Evolutionary conservation across 2,113 vertebrate species (phyloP), one percentile per base, ranked within the genome.

Genomic region (Lepidothrix coronata): DNA sequence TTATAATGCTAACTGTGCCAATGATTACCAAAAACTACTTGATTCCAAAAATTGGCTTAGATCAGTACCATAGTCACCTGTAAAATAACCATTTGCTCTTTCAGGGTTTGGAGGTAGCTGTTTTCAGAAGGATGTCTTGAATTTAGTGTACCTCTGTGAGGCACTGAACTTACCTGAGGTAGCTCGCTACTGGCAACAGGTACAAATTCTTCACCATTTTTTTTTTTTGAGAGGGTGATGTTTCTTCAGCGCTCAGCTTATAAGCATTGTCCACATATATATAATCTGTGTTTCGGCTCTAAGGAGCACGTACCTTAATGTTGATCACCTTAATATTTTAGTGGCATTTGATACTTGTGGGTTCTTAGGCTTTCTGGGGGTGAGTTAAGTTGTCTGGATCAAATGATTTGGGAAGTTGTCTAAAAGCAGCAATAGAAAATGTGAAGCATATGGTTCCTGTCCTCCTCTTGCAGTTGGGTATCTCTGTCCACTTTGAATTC

Each of bases 101-200:
- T 84, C 84, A 99, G 99, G 99, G 51, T 99, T 99, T 95, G 99
- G 99, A 95, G 99, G 99, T 39, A 99, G 99, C 97, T 99, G 99
- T 97, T 99, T 99, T 96, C 99, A 99, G 96, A 99, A 99, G 96
- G 99, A 99, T 93, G 99, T 99, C 82, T 97, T 99, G 89, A 99
- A 99, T 95, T 97, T 99, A 95, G 99, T 99, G 54, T 99, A 99
- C 95, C 98, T 99, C 80, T 99, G 99, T 81, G 99, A 99, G 96
- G 99, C 99, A 65, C 98, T 99, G 90, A 99, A 99, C 95, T 97
- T 99, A 65, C 99, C 99, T 11, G 99, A 99, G 96, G 99, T 99
- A 17, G 99, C 99, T 77, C 98, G 98, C 67, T 99, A 99, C 89
- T 99, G 99, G 99, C 99, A 99, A 86, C 99, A 99, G 99, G 99